Conservation (phyloP, 2,113 vertebrate genomes). For the Antechinus stuartii region DNA sequence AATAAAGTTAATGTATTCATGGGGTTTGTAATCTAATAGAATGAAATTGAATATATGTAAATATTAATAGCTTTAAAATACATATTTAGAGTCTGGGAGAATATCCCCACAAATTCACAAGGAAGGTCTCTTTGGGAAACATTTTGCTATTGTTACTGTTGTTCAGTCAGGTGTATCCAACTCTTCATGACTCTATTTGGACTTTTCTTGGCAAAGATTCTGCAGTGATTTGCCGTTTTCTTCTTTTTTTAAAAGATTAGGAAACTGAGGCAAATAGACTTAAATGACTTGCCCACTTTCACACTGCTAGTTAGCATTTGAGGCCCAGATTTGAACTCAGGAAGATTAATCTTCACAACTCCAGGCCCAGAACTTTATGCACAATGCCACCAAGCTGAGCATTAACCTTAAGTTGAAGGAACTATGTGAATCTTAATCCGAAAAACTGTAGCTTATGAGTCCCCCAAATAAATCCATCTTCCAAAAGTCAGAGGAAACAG, state of each 20-base stretch:
- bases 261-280: neutral
- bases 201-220: neutral
- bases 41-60: neutral
- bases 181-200: neutral
- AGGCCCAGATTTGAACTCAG: neutral
- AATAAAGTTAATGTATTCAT: neutral
- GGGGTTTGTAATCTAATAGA: neutral
- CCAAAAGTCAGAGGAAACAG: neutral
- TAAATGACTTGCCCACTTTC: neutral
- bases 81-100: neutral
- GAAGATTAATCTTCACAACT: neutral
- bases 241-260: neutral
- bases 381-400: no score
- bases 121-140: neutral
- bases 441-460: neutral
- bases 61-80: neutral
- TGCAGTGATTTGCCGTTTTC: neutral
- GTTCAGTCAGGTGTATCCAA: neutral
- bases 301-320: neutral
- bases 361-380: neutral
- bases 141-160: neutral
- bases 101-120: neutral
- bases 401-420: neutral
- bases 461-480: neutral
- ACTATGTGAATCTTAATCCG: neutral